Conservation (phyloP, 2,797 vertebrate species). For the Gephyroberyx darwinii region DNA sequence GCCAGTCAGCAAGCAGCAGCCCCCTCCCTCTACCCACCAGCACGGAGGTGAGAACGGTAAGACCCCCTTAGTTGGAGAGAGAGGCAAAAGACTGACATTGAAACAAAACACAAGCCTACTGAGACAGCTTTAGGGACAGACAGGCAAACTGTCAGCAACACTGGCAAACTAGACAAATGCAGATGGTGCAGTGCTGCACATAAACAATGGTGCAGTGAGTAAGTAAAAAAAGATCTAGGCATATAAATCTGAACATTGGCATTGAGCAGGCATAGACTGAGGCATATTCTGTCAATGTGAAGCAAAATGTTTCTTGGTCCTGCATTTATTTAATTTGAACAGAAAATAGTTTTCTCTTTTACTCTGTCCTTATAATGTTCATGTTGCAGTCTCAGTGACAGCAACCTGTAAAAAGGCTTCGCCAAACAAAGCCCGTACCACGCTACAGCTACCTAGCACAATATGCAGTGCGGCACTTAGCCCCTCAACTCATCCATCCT, state of each 20-base stretch:
- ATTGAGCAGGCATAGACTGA: slow-evolving; percentile 26
- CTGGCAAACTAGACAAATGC: slow-evolving; percentile 42
- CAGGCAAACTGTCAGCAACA: slow-evolving; percentile 14
- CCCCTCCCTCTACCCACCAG: slow-evolving; percentile 88
- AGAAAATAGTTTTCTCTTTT: slow-evolving; percentile 39
- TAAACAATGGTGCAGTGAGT: slow-evolving; percentile 14
- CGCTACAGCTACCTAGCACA: slow-evolving; percentile 56
- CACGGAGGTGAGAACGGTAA: slow-evolving; percentile 93
- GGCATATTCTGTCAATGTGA: slow-evolving; percentile 10
- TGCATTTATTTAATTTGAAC: slow-evolving; percentile 47
- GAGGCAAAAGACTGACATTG: slow-evolving; percentile 19
- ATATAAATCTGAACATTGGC: slow-evolving; percentile 17
- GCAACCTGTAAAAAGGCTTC: slow-evolving; percentile 44
- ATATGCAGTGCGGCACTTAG: slow-evolving; percentile 72
- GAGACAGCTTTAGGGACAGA: slow-evolving; percentile 26
- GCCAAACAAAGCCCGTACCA: slow-evolving; percentile 44
- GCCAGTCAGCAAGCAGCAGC: slow-evolving; percentile 91
- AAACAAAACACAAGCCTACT: slow-evolving; percentile 40
- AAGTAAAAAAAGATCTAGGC: slow-evolving; percentile 21
- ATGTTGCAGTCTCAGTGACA: slow-evolving; percentile 38
- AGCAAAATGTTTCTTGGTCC: slow-evolving; percentile 22
- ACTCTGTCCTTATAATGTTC: slow-evolving; percentile 22
- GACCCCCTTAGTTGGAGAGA: slow-evolving; percentile 52
- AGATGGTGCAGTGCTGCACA: slow-evolving; percentile 24
- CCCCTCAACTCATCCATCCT: slow-evolving; percentile 70